Percentiles rank a stretch among this genome's conserved stretches.
phyloP scores from a whole-genome alignment of 2,797 vertebrate species.

The Ataeniobius toweri region DNA sequence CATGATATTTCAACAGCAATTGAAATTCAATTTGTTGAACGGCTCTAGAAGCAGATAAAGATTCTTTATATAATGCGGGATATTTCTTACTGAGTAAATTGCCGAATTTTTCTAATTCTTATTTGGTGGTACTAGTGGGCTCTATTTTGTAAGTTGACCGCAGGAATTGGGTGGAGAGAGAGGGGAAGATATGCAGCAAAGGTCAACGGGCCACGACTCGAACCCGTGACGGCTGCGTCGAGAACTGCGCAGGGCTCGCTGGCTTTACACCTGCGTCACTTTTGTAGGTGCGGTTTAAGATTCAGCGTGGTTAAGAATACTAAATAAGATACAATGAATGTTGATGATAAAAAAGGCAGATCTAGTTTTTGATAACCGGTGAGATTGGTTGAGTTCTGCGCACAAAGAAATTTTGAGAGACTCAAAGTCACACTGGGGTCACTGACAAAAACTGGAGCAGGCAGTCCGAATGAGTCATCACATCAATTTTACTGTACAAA shows the following conservation, averaged over 20 bases:
- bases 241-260: no score
- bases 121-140: no score
- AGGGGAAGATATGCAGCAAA: no score
- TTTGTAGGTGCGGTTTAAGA: no score
- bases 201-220: no score
- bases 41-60: background rate
- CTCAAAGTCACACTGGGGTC: background rate
- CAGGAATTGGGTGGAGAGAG: no score
- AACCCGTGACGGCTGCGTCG: no score
- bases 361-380: background rate
- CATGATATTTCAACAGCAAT: background rate
- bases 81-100: background rate
- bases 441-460: constrained; percentile 1
- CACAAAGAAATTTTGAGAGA: background rate
- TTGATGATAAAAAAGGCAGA: background rate
- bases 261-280: no score
- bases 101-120: no score
- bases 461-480: constrained; percentile 39
- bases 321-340: background rate
- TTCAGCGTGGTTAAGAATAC: background rate
- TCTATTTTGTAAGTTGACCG: no score
- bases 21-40: background rate
- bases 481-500: constrained; percentile 4
- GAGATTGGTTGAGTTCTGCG: background rate
- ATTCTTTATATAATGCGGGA: background rate